Evolutionary conservation across 2,888 invertebrate genomes (phyloP).

Genomic region (Drosophila fulvimacula): DNA sequence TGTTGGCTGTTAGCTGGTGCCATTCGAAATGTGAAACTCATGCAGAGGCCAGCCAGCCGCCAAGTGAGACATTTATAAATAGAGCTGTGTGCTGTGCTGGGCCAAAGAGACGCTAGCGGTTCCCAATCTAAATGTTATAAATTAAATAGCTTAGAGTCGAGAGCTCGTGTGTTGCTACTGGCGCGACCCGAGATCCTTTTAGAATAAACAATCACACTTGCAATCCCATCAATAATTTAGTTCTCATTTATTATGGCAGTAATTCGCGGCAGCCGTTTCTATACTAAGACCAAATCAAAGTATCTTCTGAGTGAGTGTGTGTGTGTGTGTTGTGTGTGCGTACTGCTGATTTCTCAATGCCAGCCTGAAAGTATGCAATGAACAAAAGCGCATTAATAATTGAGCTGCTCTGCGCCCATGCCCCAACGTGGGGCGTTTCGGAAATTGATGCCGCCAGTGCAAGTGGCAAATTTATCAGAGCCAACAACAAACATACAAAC

Average conservation of each 20-base stretch:
- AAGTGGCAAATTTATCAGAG: constrained; percentile 66
- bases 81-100: constrained; percentile 38
- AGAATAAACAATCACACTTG: constrained; percentile 21
- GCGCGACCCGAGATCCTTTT: constrained; percentile 12
- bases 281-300: constrained; percentile 17
- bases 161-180: not conserved
- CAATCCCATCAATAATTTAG: constrained; percentile 32
- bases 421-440: constrained; percentile 2
- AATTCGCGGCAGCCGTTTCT: constrained; percentile 43
- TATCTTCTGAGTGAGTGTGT: constrained; percentile 29
- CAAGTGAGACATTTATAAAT: constrained; percentile 70
- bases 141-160: constrained; percentile 29
- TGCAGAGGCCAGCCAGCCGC: constrained; percentile 49
- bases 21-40: constrained; percentile 77
- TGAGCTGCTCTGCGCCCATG: constrained; percentile 53
- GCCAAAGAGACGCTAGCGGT: not conserved
- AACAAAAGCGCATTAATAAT: constrained; percentile 76
- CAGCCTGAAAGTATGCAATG: constrained; percentile 78
- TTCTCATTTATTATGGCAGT: constrained; percentile 31
- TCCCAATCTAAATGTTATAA: constrained; percentile 11
- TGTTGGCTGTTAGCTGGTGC: not conserved
- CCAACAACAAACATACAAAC: constrained; percentile 15
- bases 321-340: constrained; percentile 35
- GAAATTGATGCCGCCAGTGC: constrained; percentile 66
- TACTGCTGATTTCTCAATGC: constrained; percentile 63